Evolutionary conservation across 2,113 vertebrate genomes (phyloP).

Genomic region (Planiliza haematocheilus): DNA sequence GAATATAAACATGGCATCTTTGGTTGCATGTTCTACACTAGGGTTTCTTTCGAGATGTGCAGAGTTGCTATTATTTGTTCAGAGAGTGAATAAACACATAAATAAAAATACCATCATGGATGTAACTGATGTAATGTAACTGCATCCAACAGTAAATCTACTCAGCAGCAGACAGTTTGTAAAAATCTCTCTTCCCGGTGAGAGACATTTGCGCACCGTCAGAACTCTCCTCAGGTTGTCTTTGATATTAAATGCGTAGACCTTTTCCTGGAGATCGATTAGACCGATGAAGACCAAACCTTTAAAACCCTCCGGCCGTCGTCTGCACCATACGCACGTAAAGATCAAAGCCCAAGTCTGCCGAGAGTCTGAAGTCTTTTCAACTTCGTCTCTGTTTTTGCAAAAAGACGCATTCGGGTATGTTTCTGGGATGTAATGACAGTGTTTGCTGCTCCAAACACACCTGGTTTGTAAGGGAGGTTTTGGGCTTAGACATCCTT

Average conservation of each 20-base stretch:
- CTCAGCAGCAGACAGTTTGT: too few species aligned
- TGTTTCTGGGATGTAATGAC: conserved; percentile 55
- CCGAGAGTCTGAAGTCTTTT: conserved; percentile 7
- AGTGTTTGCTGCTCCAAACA: conserved; percentile 37
- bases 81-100: too few species aligned
- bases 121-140: too few species aligned
- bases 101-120: too few species aligned
- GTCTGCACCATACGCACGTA: neutral
- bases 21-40: too few species aligned
- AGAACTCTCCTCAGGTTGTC: too few species aligned
- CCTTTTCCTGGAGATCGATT: neutral
- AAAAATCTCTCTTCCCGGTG: too few species aligned
- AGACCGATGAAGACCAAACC: neutral
- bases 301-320: accelerated
- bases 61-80: too few species aligned
- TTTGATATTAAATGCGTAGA: neutral
- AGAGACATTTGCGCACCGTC: too few species aligned
- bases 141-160: too few species aligned
- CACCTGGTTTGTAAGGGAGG: conserved; percentile 54
- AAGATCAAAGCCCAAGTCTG: conserved; percentile 12
- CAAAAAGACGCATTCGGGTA: conserved; percentile 27
- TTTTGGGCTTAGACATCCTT: conserved; percentile 31
- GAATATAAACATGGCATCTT: too few species aligned
- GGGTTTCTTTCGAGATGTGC: too few species aligned
- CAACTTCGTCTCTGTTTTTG: neutral